Conservation (phyloP, 1,140 invertebrate species). For the Drosophila persimilis region DNA sequence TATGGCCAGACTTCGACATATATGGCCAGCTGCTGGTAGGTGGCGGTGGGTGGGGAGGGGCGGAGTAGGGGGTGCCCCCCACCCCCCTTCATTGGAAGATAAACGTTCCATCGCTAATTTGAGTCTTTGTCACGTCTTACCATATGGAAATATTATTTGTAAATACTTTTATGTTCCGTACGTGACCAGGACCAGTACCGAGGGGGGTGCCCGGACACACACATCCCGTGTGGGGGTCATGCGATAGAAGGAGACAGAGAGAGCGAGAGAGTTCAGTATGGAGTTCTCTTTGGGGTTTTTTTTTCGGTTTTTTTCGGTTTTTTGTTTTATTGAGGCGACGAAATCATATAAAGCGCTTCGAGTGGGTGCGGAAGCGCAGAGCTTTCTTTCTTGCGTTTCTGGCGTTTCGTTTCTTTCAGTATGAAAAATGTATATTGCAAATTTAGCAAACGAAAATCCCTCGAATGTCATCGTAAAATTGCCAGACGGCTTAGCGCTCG, state of each 20-base stretch:
- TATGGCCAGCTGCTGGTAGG: slow-evolving; percentile 44
- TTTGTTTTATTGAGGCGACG: slow-evolving; percentile 74
- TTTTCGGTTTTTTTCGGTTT: not conserved
- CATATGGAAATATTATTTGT: slow-evolving; percentile 83
- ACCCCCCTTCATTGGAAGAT: slow-evolving; percentile 54
- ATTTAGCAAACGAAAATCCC: slow-evolving; percentile 63
- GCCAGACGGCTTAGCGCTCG: slow-evolving; percentile 74
- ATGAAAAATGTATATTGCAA: slow-evolving; percentile 75
- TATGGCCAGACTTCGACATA: slow-evolving; percentile 68
- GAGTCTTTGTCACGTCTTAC: slow-evolving; percentile 82
- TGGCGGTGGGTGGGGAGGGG: too few species aligned
- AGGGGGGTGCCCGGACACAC: slow-evolving; percentile 24
- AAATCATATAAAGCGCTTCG: slow-evolving; percentile 77
- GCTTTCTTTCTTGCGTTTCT: slow-evolving; percentile 17
- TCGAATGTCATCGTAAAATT: slow-evolving; percentile 81
- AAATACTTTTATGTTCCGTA: slow-evolving; percentile 82
- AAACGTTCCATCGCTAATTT: slow-evolving; percentile 79
- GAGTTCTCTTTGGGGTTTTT: slow-evolving; percentile 23
- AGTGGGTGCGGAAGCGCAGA: slow-evolving; percentile 31
- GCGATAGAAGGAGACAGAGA: not conserved
- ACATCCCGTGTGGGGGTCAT: slow-evolving; percentile 35
- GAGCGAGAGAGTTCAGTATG: slow-evolving; percentile 7
- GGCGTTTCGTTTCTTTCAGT: slow-evolving; percentile 24
- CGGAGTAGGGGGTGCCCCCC: not conserved
- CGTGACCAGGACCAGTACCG: slow-evolving; percentile 65